Evolutionary conservation across 2,797 vertebrate species (phyloP).

Genomic region (Steatocranus sp.): DNA sequence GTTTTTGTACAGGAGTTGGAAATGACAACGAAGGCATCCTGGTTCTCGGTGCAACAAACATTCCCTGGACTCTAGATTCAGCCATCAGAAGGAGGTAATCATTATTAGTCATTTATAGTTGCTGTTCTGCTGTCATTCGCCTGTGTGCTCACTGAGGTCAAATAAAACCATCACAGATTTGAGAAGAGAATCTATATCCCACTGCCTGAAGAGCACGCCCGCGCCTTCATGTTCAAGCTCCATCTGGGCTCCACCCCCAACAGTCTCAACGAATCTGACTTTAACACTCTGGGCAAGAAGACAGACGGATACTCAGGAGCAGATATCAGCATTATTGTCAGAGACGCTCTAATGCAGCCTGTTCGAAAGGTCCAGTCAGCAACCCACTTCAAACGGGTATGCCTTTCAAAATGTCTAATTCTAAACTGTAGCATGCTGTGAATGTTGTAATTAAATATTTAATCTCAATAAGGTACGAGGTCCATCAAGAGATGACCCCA

Average conservation of each 20-base stretch:
- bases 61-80: slow-evolving; percentile 98
- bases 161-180: slow-evolving; percentile 77
- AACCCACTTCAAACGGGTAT: slow-evolving; percentile 94
- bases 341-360: slow-evolving; percentile 98
- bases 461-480: slow-evolving; percentile 78
- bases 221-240: slow-evolving; percentile 92
- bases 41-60: slow-evolving; percentile 98
- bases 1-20: slow-evolving; percentile 83
- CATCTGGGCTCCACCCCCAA: slow-evolving; percentile 88
- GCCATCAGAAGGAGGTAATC: slow-evolving; percentile 94
- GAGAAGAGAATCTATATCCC: slow-evolving; percentile 99
- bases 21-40: slow-evolving; percentile 95
- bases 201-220: slow-evolving; percentile 92
- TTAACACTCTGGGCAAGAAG: slow-evolving; percentile 84
- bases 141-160: slow-evolving; percentile 10
- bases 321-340: slow-evolving; percentile 91
- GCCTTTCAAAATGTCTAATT: background rate
- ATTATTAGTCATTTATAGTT: background rate
- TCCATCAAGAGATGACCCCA: slow-evolving; percentile 81
- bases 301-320: slow-evolving; percentile 93
- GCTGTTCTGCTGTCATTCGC: background rate
- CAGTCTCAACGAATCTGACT: slow-evolving; percentile 82
- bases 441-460: background rate
- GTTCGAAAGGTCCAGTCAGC: slow-evolving; percentile 97
- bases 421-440: background rate